Percentiles rank a stretch among this genome's conserved stretches.
These are phyloP conservation scores for Entelurus aequoreus DNA, from an alignment of 2,113 vertebrate genomes.

Conservation along the genomic window DNA sequence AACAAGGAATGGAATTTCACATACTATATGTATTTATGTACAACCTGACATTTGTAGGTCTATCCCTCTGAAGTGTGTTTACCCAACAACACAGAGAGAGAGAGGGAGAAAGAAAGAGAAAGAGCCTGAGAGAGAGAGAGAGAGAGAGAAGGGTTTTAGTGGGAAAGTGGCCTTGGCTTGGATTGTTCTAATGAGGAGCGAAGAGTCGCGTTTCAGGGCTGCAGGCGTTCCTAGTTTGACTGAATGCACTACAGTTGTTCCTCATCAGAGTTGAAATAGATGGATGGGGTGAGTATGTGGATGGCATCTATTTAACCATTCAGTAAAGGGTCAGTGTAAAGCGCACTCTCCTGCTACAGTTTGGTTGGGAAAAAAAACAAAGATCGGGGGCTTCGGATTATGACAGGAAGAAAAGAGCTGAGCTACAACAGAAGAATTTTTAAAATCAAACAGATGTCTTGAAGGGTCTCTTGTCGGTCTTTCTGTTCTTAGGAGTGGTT, in stretches of 20 bases:
- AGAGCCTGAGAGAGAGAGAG: constrained; percentile 1
- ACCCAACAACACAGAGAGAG: constrained; percentile 23
- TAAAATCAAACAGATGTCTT: constrained; percentile 9
- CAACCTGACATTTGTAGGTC: constrained; percentile 45
- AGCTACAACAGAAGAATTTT: constrained; percentile 10
- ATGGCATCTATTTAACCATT: constrained; percentile 15
- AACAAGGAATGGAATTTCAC: background rate
- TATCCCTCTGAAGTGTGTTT: constrained; percentile 47
- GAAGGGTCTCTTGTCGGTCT: background rate
- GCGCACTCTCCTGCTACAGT: constrained; percentile 1
- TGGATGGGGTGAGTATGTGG: constrained; percentile 22
- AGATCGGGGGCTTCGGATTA: background rate
- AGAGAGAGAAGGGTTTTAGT: constrained; percentile 18
- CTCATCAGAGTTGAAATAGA: constrained; percentile 20
- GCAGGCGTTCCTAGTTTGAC: constrained; percentile 12
- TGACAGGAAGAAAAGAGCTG: constrained; percentile 4
- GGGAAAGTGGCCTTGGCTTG: constrained; percentile 23
- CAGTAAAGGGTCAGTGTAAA: constrained; percentile 7
- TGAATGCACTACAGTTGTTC: constrained; percentile 17
- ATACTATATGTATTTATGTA: constrained; percentile 24
- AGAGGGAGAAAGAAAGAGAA: background rate
- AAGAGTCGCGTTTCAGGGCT: constrained; percentile 28
- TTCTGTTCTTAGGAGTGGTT: background rate
- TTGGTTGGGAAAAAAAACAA: constrained; percentile 9
- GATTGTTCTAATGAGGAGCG: constrained; percentile 23